phyloP scores from a whole-genome alignment of 2,797 vertebrate species.

The Urophycis tenuis region DNA sequence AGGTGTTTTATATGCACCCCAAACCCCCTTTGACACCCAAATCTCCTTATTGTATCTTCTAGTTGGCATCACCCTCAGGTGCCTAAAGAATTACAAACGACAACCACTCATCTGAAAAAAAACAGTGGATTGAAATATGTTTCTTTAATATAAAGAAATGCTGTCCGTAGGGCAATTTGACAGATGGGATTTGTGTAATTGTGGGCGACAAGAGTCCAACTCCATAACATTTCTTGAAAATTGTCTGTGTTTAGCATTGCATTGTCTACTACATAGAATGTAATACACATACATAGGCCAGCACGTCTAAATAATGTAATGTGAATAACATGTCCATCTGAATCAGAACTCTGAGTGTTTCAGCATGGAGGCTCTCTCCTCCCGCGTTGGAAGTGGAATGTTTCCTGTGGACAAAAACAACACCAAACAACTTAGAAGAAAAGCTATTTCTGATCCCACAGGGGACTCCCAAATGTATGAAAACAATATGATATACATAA shows the following conservation, averaged over 20 bases:
- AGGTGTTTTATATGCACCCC: not conserved
- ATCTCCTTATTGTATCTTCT: not conserved
- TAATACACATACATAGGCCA: conserved; percentile 9
- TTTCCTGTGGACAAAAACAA: conserved; percentile 74
- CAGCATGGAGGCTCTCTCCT: conserved; percentile 64
- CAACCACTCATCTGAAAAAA: not conserved
- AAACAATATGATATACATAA: no score
- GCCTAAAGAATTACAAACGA: not conserved
- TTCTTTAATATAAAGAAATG: not conserved
- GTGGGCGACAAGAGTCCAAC: not conserved
- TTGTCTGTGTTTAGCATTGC: not conserved
- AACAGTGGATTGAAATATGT: not conserved
- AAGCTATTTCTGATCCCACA: not conserved
- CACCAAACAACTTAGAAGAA: not conserved
- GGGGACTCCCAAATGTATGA: not conserved
- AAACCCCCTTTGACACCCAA: not conserved
- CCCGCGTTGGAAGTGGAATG: conserved; percentile 78
- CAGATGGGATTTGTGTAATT: not conserved
- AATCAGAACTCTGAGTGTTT: conserved; percentile 58
- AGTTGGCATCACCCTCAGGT: not conserved
- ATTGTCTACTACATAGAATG: not conserved
- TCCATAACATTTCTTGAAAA: not conserved
- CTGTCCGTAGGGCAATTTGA: not conserved
- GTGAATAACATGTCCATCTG: not conserved
- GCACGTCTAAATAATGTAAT: not conserved